phyloP scores from a whole-genome alignment of 2,113 vertebrate species.

The Neotragus pygmaeus region DNA sequence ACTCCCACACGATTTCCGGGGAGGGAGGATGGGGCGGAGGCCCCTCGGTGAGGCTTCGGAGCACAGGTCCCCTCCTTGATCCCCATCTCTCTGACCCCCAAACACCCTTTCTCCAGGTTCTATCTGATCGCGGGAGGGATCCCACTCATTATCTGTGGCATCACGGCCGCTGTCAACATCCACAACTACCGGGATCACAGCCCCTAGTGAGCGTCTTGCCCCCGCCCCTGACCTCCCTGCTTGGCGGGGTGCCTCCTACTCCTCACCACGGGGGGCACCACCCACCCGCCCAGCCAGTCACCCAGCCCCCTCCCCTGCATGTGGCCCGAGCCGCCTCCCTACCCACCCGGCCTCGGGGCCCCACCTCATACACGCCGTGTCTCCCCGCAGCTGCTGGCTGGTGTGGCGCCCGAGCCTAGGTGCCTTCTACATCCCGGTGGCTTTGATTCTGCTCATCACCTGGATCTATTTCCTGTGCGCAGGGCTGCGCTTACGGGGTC shows the following conservation, averaged over 20 bases:
- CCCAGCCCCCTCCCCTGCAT: not conserved
- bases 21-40: not conserved
- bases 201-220: constrained; percentile 84
- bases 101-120: constrained; percentile 79
- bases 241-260: not conserved
- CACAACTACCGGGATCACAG: constrained; percentile 89
- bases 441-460: constrained; percentile 91
- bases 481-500: constrained; percentile 85
- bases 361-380: not conserved
- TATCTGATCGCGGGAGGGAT: constrained; percentile 90
- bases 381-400: constrained; percentile 92
- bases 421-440: constrained; percentile 95
- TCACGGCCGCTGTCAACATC: constrained; percentile 91
- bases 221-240: not conserved
- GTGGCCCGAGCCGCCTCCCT: not conserved
- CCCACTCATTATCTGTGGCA: constrained; percentile 91
- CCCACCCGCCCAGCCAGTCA: not conserved
- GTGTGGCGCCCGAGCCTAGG: constrained; percentile 96
- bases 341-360: not conserved
- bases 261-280: not conserved
- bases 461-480: constrained; percentile 97
- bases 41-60: not conserved
- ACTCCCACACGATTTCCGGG: not conserved
- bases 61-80: not conserved
- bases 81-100: not conserved